Evolutionary conservation across 2,888 invertebrate species (phyloP), one percentile per base, ranked within the genome.

Genomic region (Tachina fera): DNA sequence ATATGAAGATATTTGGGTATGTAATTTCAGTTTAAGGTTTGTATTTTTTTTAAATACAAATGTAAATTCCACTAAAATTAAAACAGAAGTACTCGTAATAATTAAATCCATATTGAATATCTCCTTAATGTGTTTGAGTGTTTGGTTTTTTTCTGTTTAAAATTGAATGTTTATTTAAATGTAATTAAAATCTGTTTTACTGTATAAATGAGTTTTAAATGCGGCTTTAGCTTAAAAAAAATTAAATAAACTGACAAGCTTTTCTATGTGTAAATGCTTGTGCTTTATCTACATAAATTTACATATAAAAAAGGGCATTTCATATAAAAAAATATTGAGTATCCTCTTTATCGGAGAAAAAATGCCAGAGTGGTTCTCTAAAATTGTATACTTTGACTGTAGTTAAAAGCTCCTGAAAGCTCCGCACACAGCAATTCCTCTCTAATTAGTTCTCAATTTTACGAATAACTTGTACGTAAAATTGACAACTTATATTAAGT

Each of bases 181-280:
- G 75, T 81, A 82, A 76, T 82, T 83, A 72, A 83, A 72, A 72
- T 53, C 61, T 72, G 60, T 76, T 47, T 78, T 61, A 51, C 61
- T 45, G 60, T 67, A 60, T 22, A 60, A 68, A 67, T 72, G 39
- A 60, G 43, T 41, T 70, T 51, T 71, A 82, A 83, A 79, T 83
- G 76, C 76, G 72, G 79, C 71, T 80, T 76, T 67, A 80, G 76
- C 82, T 75, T 49, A 43, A 60, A 9, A 41, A 41, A 51, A 53
- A 16, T 58, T 16, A 67, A 75, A 68, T 70, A 45, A 71, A 67
- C 22, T 83, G 67, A 49, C 77, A 75, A n/a, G 31, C 51, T 61
- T 60, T 43, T 49, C 22, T 65, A 19, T 14, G 16, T 39, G 31
- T 3, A 19, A 16, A 16, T 51, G 43, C 51, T 11, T 16, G 51